Base-by-base conservation (phyloP, 2,888 invertebrate species). In the Drepana falcataria region DNA sequence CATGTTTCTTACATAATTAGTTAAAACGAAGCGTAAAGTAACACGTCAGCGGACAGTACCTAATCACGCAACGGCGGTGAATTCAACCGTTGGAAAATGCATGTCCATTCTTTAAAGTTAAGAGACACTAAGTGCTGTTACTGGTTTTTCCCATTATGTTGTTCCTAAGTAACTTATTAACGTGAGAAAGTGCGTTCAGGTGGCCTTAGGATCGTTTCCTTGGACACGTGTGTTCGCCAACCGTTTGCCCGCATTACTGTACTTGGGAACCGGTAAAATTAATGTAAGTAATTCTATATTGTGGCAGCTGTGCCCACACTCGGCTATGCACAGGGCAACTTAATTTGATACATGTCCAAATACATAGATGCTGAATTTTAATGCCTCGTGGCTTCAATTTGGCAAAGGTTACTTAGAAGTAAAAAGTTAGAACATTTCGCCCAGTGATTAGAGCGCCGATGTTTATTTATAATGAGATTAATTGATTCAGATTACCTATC, bases 211-310 rank as follows among this genome's bases (percentile, higher is more conserved):
- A 78, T 71, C 70, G 77, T 71, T 79, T 79, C 81, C 80, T 81
- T 68, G 75, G 82, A 80, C 87, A 87, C 86, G 85, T 85, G 86
- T 82, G 69, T 75, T 76, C 68, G 77, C 81, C 66, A 83, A 81
- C 83, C 81, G 83, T 78, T 74, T 76, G 79, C 87, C 87, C 87
- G 87, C 87, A 88, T 87, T 82, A 83, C 79, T 85, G 83, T 77
- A 79, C 78, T 69, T 69, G 60, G 77, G 79, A 84, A 87, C 87
- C 87, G 85, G 87, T 85, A 81, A 79, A 78, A 80, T 83, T 87
- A 87, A 87, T 87, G n/a, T n/a, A n/a, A n/a, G 86, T 81, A 84
- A 87, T 88, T 85, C 85, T 81, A 85, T 75, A 85, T 78, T 79
- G 74, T 74, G 75, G 85, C 88, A 88, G 88, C 88, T 88, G 87